Evolutionary conservation across 2,113 vertebrate genomes (phyloP).

Genomic region (Herpetotheres cachinnans): DNA sequence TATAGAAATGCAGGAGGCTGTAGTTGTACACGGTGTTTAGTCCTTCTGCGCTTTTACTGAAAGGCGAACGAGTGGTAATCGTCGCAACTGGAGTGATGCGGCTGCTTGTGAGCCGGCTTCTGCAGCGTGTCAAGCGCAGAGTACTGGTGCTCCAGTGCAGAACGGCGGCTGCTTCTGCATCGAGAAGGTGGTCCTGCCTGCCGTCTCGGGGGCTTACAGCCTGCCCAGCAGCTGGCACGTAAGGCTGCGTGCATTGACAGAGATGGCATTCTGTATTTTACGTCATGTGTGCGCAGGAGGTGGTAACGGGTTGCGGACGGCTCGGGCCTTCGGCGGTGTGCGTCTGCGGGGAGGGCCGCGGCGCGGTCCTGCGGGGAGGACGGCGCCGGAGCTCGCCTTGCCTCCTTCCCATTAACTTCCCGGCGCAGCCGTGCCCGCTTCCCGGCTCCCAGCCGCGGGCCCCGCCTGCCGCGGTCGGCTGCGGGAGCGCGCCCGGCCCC

Average conservation of each 20-base stretch:
- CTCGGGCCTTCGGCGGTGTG: not conserved
- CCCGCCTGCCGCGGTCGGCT: not conserved
- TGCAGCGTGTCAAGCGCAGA: rapidly evolving
- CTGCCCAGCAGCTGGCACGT: rapidly evolving
- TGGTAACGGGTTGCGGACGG: not conserved
- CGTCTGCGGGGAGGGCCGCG: not conserved
- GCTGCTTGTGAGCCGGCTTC: rapidly evolving
- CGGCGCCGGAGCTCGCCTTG: no score
- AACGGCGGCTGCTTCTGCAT: rapidly evolving
- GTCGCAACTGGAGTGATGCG: rapidly evolving
- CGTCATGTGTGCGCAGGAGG: not conserved
- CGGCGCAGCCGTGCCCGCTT: not conserved
- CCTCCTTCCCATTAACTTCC: not conserved
- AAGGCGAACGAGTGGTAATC: rapidly evolving
- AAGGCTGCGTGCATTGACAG: rapidly evolving
- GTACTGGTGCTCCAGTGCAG: rapidly evolving
- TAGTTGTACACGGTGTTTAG: rapidly evolving
- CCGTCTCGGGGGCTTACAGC: rapidly evolving
- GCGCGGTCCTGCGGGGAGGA: no score
- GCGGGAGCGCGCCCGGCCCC: not conserved
- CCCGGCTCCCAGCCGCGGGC: no score
- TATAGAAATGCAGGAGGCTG: rapidly evolving
- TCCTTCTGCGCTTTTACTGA: rapidly evolving
- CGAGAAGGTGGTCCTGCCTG: rapidly evolving
- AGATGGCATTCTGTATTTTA: rapidly evolving